phyloP scores from a whole-genome alignment of 2,797 vertebrate species.

The Urosaurus nigricauda region DNA sequence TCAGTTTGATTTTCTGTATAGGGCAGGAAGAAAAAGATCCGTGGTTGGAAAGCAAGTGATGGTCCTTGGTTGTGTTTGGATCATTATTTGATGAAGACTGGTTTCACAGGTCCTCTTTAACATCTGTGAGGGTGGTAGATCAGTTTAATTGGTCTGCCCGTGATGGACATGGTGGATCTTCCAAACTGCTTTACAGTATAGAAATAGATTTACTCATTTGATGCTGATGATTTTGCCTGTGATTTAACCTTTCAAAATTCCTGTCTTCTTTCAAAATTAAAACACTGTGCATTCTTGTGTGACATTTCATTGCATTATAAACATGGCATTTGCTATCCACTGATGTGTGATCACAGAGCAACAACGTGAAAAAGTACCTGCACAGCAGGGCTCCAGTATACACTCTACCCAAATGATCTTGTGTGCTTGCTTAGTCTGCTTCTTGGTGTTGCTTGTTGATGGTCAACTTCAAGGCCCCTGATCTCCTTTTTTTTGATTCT shows the following conservation, averaged over 20 bases:
- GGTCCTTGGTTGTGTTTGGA: not conserved
- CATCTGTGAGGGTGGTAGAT: not conserved
- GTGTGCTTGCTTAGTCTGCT: not conserved
- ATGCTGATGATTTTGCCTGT: too few species aligned
- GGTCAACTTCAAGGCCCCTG: not conserved
- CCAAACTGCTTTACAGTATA: too few species aligned
- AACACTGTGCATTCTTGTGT: too few species aligned
- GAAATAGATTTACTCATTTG: too few species aligned
- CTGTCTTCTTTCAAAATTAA: too few species aligned
- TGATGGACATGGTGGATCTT: not conserved
- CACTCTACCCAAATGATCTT: not conserved
- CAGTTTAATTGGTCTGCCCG: not conserved
- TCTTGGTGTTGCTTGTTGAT: not conserved
- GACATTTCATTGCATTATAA: too few species aligned
- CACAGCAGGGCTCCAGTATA: not conserved
- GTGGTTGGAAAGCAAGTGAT: not conserved
- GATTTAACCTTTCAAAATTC: too few species aligned
- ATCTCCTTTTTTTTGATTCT: not conserved
- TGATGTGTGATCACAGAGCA: too few species aligned
- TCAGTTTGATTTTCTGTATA: not conserved
- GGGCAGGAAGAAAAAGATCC: not conserved
- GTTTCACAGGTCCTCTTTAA: not conserved
- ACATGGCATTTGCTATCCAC: too few species aligned
- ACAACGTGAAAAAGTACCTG: not conserved
- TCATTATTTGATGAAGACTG: not conserved